Conservation (phyloP, 2,797 vertebrate species). For the Acanthornis magna region DNA sequence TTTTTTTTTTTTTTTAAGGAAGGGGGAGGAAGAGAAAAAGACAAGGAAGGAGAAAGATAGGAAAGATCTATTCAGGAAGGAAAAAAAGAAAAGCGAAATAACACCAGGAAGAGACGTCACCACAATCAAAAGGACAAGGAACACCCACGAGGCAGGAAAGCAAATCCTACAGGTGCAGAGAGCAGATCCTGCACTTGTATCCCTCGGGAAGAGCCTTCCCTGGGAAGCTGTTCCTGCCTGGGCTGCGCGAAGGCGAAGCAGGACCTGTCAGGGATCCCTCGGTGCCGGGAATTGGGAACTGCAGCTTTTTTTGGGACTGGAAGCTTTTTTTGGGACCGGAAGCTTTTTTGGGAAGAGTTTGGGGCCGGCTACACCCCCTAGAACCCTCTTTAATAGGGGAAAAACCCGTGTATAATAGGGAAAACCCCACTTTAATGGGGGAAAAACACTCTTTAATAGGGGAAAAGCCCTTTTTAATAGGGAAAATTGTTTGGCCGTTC, state of each 20-base stretch:
- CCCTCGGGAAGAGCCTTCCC: background rate
- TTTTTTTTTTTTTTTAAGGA: too few relatives aligned
- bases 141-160: background rate
- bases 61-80: background rate
- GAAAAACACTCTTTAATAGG: too few relatives aligned
- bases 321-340: too few relatives aligned
- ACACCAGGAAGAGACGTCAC: background rate
- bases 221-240: background rate
- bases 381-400: too few relatives aligned
- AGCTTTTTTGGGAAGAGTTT: accelerated
- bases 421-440: too few relatives aligned
- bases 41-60: background rate
- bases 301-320: background rate
- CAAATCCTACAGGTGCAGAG: background rate
- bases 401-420: too few relatives aligned
- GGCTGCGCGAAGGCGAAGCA: background rate
- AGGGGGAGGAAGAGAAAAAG: background rate
- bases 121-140: background rate
- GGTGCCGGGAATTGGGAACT: accelerated
- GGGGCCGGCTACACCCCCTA: background rate
- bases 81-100: background rate
- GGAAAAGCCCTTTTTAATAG: too few relatives aligned
- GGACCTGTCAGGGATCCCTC: background rate
- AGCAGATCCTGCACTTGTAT: background rate
- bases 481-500: too few relatives aligned